Conservation (phyloP, 2,888 invertebrate genomes). For the Harpagoxenus sublaevis region DNA sequence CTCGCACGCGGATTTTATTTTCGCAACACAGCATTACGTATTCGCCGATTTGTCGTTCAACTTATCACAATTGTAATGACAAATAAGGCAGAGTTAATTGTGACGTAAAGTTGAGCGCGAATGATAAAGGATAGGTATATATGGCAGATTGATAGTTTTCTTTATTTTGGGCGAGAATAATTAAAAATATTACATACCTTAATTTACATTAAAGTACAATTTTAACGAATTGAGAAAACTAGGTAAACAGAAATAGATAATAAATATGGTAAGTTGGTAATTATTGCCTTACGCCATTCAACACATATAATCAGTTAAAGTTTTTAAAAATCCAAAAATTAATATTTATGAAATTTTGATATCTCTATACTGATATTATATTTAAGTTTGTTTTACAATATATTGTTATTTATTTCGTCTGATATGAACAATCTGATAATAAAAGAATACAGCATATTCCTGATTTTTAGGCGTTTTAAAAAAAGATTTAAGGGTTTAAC, state of each 20-base stretch:
- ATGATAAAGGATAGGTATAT: background rate
- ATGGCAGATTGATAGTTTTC: background rate
- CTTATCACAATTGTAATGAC: background rate
- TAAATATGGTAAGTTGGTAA: background rate
- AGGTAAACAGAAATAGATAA: background rate
- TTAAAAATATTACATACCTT: constrained; percentile 3
- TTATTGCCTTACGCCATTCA: background rate
- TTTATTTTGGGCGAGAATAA: background rate
- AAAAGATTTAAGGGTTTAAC: background rate
- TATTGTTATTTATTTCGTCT: background rate
- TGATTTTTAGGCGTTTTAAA: background rate
- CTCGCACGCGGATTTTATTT: background rate
- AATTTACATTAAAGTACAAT: constrained; percentile 3
- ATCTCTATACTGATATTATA: background rate
- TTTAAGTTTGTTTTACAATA: background rate
- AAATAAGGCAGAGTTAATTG: background rate
- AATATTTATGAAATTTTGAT: background rate
- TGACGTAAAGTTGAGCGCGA: background rate
- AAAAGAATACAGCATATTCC: background rate
- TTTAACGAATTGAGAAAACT: background rate
- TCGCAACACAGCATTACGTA: background rate
- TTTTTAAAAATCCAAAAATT: background rate
- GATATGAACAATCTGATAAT: background rate
- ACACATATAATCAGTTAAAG: background rate
- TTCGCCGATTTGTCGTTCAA: background rate